Base-by-base conservation (phyloP, 2,113 vertebrate genomes). In the Syrmaticus mikado region DNA sequence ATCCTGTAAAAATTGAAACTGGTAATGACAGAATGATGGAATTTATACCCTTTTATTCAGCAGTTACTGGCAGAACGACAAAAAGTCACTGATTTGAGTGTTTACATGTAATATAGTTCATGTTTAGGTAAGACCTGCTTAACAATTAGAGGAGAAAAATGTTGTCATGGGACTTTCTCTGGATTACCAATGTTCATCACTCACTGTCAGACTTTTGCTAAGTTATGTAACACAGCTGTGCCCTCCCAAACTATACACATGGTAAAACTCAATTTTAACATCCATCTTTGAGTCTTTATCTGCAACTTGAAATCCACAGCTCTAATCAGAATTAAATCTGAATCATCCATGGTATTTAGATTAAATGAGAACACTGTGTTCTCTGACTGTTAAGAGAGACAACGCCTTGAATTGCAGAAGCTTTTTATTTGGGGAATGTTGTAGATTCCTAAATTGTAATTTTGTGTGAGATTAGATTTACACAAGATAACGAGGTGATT, bases 1-100 rank as follows among this genome's bases (percentile, higher is more conserved):
- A 90, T 90, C 83, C 72, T 64, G 11, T 88, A 41, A 62, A 92
- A 92, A 88, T 92, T 85, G 46, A 75, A 79, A 38, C 18, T 62
- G 62, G 8, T 20, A 55, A 50, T 67, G 57, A 28, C 43, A 28
- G 36, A 38, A 18, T 38, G 72, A 66, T 57, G 36, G 36, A 88
- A 78, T 78, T 78, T 71, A 52, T 75, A 46, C 14, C 10, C 40
- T 41, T 75, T 66, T 65, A 74, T 74, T 40, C 45, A 82, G 57
- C 66, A 66, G n/a, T 52, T 87, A 41, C 45, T 38, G 30, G 16
- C 27, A 62, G 45, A 79, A 85, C 30, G 82, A 46, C n/a, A 88
- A 32, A 34, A 85, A 64, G 52, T 41, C 57, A 66, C 41, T 1
- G 2, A 34, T 67, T 66, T 10, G n/a, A 11, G 41, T 46, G 8